Percentiles rank a stretch among this genome's conserved stretches.
phyloP scores from a whole-genome alignment of 2,888 invertebrate genomes.

The Fragum fragum region DNA sequence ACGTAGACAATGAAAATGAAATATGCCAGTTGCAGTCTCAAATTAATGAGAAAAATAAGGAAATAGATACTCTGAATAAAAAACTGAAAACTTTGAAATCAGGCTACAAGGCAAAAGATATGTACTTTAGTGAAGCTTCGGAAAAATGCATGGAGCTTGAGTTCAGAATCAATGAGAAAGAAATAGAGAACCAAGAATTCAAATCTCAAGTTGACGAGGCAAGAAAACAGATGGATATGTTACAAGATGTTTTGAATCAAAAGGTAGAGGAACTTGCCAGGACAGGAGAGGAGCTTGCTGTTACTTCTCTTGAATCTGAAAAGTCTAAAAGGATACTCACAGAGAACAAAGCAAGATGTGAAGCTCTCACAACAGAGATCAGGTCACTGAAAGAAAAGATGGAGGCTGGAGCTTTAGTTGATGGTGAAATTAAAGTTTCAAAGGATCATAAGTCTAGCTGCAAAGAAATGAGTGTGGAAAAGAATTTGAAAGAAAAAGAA shows the following conservation, averaged over 20 bases:
- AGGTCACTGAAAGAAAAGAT: conserved; percentile 6
- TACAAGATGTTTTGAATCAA: conserved; percentile 30
- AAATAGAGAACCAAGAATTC: conserved; percentile 52
- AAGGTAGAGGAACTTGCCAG: conserved; percentile 42
- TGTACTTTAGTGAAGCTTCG: conserved; percentile 42
- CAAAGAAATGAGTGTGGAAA: not conserved
- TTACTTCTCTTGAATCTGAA: conserved; percentile 38
- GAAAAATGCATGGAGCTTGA: conserved; percentile 47
- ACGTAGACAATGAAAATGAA: conserved; percentile 20
- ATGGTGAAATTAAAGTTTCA: not conserved
- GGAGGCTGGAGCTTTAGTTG: not conserved
- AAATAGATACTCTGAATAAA: conserved; percentile 45
- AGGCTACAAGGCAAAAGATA: conserved; percentile 54
- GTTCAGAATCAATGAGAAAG: conserved; percentile 53
- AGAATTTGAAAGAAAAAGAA: not conserved
- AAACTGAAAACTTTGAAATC: conserved; percentile 47
- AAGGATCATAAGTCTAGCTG: not conserved
- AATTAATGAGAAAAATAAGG: conserved; percentile 41
- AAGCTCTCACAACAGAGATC: conserved; percentile 11
- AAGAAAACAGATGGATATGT: conserved; percentile 39
- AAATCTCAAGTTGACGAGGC: conserved; percentile 43
- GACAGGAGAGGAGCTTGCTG: conserved; percentile 59
- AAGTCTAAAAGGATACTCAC: conserved; percentile 37
- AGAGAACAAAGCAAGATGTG: conserved; percentile 20
- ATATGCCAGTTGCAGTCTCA: conserved; percentile 17